phyloP scores from a whole-genome alignment of 1,140 invertebrate genomes.

The Eumeta japonica region DNA sequence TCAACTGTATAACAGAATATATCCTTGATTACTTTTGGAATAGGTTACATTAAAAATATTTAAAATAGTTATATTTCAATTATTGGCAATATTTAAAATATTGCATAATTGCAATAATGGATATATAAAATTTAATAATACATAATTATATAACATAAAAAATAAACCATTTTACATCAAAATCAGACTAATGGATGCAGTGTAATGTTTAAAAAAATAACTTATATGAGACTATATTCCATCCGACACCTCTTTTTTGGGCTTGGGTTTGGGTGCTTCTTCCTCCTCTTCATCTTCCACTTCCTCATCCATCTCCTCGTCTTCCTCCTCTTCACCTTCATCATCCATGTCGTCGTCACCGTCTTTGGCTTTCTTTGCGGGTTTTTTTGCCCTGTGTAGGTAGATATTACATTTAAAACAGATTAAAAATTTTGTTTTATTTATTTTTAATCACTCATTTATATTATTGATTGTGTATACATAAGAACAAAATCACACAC shows the following conservation, averaged over 20 bases:
- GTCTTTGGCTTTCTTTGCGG: slow-evolving; percentile 39
- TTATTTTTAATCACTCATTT: too few species aligned
- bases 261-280: slow-evolving; percentile 51
- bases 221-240: too few species aligned
- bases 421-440: not conserved
- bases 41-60: not conserved
- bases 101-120: too few species aligned
- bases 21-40: not conserved
- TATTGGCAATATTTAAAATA: too few species aligned
- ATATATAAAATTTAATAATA: too few species aligned
- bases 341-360: slow-evolving; percentile 43
- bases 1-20: not conserved
- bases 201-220: too few species aligned
- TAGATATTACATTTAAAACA: too few species aligned
- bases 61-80: too few species aligned
- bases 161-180: too few species aligned
- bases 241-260: slow-evolving; percentile 58
- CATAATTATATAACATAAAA: too few species aligned
- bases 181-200: too few species aligned
- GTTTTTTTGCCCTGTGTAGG: slow-evolving; percentile 42
- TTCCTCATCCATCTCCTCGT: slow-evolving; percentile 43
- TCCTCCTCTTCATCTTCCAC: slow-evolving; percentile 53
- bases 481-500: not conserved
- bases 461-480: not conserved
- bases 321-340: slow-evolving; percentile 35